These are phyloP conservation scores for Xestia rhomboidea DNA, from an alignment of 2,888 invertebrate genomes.

Conservation along the genomic window DNA sequence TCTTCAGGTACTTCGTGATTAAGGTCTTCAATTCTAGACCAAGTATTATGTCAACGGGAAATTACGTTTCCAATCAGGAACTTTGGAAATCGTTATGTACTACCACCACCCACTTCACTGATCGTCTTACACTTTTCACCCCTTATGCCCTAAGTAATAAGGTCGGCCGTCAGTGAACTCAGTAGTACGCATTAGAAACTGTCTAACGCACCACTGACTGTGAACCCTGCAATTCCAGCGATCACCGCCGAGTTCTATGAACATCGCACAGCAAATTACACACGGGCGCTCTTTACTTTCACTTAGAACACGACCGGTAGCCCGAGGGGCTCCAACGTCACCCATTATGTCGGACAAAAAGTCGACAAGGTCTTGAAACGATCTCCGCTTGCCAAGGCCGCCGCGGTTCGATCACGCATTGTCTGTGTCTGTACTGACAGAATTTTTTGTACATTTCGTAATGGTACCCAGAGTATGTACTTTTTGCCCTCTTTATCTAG, in stretches of 20 bases:
- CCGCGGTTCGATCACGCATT: slow-evolving; percentile 74
- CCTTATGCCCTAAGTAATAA: background rate
- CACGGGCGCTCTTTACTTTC: slow-evolving; percentile 67
- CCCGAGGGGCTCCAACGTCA: slow-evolving; percentile 67
- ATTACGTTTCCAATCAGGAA: slow-evolving; percentile 36
- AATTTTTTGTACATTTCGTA: slow-evolving; percentile 70
- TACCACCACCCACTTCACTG: no score
- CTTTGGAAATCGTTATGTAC: slow-evolving; percentile 47
- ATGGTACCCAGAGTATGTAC: slow-evolving; percentile 44
- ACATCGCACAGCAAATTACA: slow-evolving; percentile 62
- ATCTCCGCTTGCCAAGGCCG: slow-evolving; percentile 77
- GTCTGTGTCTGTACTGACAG: slow-evolving; percentile 58
- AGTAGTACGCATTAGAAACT: slow-evolving; percentile 15
- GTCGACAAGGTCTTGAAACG: slow-evolving; percentile 76
- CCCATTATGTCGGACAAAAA: slow-evolving; percentile 71
- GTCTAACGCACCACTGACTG: slow-evolving; percentile 49
- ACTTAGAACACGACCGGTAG: slow-evolving; percentile 63
- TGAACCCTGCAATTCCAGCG: slow-evolving; percentile 58
- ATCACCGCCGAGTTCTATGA: slow-evolving; percentile 46
- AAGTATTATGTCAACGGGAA: slow-evolving; percentile 5
- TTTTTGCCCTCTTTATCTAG: slow-evolving; percentile 40
- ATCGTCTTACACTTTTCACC: background rate
- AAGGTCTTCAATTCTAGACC: background rate
- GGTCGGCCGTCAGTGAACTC: no score
- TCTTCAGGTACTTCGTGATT: background rate